A percentile compares a stretch with the other conserved stretches of the same genome.
phyloP scores from a whole-genome alignment of 1,140 invertebrate species.

The Drosophila tani region DNA sequence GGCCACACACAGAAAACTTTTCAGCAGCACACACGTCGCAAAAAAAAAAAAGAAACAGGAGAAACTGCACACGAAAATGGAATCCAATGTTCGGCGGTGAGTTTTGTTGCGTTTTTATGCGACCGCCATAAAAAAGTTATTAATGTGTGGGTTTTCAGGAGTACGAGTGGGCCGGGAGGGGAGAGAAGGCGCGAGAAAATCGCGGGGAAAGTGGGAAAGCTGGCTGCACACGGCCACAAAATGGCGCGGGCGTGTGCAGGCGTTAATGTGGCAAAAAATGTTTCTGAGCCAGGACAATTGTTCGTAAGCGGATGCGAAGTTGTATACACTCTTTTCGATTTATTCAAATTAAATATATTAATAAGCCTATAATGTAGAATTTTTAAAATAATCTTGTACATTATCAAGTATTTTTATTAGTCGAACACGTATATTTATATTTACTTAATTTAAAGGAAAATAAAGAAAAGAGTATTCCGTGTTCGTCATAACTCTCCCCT shows the following conservation, averaged over 20 bases:
- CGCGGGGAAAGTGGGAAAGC: slow-evolving; percentile 29
- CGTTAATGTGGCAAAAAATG: slow-evolving; percentile 82
- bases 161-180: slow-evolving; percentile 1
- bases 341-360: background rate
- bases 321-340: background rate
- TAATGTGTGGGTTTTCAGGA: slow-evolving; percentile 55
- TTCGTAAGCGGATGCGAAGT: background rate
- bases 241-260: slow-evolving; percentile 77
- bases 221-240: slow-evolving; percentile 53
- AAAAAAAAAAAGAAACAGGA: slow-evolving; percentile 6
- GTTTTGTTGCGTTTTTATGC: slow-evolving; percentile 79
- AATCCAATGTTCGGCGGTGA: slow-evolving; percentile 74
- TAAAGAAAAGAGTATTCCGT: background rate
- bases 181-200: background rate
- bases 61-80: slow-evolving; percentile 51
- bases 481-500: background rate
- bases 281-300: slow-evolving; percentile 41
- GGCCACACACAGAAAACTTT: slow-evolving; percentile 59
- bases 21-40: slow-evolving; percentile 12
- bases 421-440: background rate
- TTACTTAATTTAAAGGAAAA: too few species aligned
- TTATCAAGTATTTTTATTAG: background rate
- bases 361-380: background rate
- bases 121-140: slow-evolving; percentile 80
- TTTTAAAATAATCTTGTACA: too few species aligned